phyloP scores from a whole-genome alignment of 1,140 invertebrate species.

The Scaptodrosophila lebanonensis region DNA sequence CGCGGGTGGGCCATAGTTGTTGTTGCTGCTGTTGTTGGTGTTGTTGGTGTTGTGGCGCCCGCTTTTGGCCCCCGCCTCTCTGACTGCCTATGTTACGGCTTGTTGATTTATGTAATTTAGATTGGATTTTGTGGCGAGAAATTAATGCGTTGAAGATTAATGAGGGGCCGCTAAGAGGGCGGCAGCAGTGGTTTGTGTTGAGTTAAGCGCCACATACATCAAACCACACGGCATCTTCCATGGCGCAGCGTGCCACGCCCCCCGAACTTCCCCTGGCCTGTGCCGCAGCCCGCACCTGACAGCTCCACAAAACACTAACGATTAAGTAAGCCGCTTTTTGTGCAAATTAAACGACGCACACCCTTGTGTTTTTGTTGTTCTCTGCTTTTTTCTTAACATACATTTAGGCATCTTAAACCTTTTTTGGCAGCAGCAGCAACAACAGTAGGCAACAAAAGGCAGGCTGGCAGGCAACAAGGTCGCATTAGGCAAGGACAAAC shows the following conservation, averaged over 20 bases:
- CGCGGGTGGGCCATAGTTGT: slow-evolving; percentile 3
- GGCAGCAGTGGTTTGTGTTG: slow-evolving; percentile 2
- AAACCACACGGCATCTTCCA: slow-evolving; percentile 24
- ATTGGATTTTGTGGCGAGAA: slow-evolving; percentile 72
- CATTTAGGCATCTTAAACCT: slow-evolving; percentile 41
- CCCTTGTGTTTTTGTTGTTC: no score
- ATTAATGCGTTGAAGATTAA: slow-evolving; percentile 71
- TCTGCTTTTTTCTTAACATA: no score
- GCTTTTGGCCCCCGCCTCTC: background rate
- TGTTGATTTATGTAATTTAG: slow-evolving; percentile 74
- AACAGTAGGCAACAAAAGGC: slow-evolving; percentile 45
- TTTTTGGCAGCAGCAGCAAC: slow-evolving; percentile 26
- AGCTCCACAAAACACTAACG: no score
- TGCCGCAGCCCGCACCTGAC: no score
- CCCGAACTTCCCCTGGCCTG: no score
- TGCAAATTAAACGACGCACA: no score
- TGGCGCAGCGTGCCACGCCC: no score
- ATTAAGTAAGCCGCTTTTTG: no score
- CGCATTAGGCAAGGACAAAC: no score
- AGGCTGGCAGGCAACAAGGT: background rate
- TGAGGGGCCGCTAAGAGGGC: slow-evolving; percentile 57
- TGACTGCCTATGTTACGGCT: slow-evolving; percentile 61
- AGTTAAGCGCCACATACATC: slow-evolving; percentile 5
- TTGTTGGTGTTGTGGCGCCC: background rate
- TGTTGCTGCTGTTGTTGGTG: background rate